Base-by-base conservation (phyloP, 2,797 vertebrate genomes). In the Oreochromis mossambicus region DNA sequence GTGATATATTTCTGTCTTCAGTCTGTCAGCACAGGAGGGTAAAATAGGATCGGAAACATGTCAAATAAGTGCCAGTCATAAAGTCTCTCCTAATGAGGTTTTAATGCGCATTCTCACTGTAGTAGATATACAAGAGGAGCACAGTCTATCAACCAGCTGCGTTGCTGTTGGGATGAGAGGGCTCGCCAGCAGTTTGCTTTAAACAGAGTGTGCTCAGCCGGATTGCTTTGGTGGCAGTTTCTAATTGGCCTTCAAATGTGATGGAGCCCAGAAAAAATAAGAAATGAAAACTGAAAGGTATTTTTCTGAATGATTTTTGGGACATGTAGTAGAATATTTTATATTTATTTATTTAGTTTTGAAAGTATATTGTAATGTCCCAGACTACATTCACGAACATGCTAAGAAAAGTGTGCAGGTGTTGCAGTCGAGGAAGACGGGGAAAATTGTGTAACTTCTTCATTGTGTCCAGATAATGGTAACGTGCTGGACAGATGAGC, bases 221-320 rank as follows among this genome's bases (percentile, higher is more conserved):
- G 43, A 77, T 81, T 80, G 17, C 82, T 86, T 63, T 46, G 14
- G 63, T 52, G 75, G 52, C 77, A 43, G 36, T 83, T 83, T 80
- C 68, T 92, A 91, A 91, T 92, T 82, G 80, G 78, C 86, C 89
- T 81, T 90, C 38, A 91, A 38, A 88, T 41, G 36, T 68, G 15
- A 79, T 29, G 63, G 68, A 77, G 48, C 6, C 10, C 63, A 79
- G 68, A 46, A 6, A 56, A 61, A 43, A 26, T 10, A 55, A 21
- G 51, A 70, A 10, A 63, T 63, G 17, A 32, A 32, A 56, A 77
- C 13, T 26, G 70, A 70, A 52, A 17, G 13, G 70, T 70, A 43
- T 32, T 38, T 61, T 26, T 84, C 15, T 83, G 66, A 63, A 58
- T 38, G 38, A 21, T 52, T 79, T 79, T 54, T 4, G 36, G 5